phyloP scores from a whole-genome alignment of 2,797 vertebrate genomes.

The Mus minutoides region DNA sequence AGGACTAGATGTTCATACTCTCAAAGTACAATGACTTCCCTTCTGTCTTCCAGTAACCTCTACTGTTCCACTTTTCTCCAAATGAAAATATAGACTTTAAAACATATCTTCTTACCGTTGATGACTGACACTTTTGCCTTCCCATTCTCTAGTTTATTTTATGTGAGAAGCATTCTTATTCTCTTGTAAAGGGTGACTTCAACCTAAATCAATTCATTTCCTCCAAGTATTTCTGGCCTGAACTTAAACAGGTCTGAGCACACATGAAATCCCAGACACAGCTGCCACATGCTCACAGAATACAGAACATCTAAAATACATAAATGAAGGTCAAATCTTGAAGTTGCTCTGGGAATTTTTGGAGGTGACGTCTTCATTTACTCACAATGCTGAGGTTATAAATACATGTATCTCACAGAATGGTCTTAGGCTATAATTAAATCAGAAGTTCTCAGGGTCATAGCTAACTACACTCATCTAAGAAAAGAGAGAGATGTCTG shows the following conservation, averaged over 20 bases:
- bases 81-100: conserved; percentile 13
- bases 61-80: background rate
- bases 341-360: background rate
- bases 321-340: background rate
- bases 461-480: background rate
- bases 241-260: background rate
- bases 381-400: background rate
- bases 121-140: background rate
- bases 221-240: background rate
- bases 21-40: background rate
- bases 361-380: background rate
- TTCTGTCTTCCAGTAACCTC: background rate
- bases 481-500: background rate
- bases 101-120: background rate
- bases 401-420: background rate
- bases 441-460: background rate
- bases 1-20: background rate
- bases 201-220: background rate
- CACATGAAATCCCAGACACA: background rate
- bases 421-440: background rate
- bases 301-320: background rate
- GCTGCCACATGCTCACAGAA: background rate
- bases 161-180: conserved; percentile 14
- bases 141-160: background rate
- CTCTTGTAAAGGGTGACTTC: background rate